Percentiles rank a stretch among this genome's conserved stretches.
phyloP scores from a whole-genome alignment of 2,113 vertebrate genomes.

The Notechis scutatus region DNA sequence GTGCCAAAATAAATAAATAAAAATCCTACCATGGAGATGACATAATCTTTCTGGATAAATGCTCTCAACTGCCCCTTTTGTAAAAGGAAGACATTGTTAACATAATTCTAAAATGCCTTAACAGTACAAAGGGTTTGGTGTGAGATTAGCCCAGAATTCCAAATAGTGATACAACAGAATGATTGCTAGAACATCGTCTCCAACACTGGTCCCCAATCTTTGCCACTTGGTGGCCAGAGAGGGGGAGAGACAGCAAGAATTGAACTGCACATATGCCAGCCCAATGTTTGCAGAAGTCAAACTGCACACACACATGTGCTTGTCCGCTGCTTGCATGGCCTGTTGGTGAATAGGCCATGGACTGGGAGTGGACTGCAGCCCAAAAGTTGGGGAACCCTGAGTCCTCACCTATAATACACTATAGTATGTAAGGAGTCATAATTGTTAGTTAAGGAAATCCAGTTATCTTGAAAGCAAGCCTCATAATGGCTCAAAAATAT shows the following conservation, averaged over 20 bases:
- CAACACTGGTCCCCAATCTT: background rate
- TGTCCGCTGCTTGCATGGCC: no score
- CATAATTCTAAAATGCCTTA: background rate
- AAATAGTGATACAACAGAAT: background rate
- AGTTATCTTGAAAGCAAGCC: background rate
- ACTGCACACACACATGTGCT: no score
- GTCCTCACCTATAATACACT: no score
- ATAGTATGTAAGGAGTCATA: background rate
- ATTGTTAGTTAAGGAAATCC: background rate
- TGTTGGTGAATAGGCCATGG: no score
- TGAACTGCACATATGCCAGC: no score
- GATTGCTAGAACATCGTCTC: background rate
- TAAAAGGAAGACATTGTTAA: background rate
- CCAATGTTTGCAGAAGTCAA: no score
- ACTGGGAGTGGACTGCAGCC: no score
- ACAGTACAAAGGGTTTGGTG: background rate
- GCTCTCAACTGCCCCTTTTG: background rate
- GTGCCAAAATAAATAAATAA: background rate
- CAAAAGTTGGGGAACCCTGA: no score
- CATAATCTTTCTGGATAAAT: background rate
- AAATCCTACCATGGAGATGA: background rate
- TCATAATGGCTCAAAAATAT: background rate
- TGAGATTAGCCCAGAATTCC: background rate
- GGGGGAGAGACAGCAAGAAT: no score
- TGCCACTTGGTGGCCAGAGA: no score